Percentiles rank a stretch among this genome's conserved stretches.
These are phyloP conservation scores for Limnephilus rhombicus DNA, from an alignment of 2,888 invertebrate genomes.

Conservation along the genomic window DNA sequence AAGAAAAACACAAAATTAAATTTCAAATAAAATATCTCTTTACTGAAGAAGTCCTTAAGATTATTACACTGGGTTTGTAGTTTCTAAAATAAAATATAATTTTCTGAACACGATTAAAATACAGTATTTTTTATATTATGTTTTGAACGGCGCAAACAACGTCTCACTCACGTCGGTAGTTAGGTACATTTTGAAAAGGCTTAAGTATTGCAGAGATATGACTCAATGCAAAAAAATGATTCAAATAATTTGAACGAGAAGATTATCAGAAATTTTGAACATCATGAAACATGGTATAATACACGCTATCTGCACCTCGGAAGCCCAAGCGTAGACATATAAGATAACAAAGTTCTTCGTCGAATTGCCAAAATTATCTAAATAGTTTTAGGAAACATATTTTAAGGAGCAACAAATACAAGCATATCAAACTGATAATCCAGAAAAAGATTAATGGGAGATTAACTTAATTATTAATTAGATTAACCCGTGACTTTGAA, in stretches of 20 bases:
- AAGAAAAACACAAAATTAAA: neutral
- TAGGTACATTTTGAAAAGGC: slow-evolving; percentile 1
- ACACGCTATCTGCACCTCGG: too few relatives aligned
- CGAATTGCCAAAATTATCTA: too few relatives aligned
- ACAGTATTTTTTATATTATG: neutral
- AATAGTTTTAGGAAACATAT: too few relatives aligned
- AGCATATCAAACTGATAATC: too few relatives aligned
- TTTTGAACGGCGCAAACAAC: neutral
- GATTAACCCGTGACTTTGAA: too few relatives aligned
- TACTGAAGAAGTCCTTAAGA: neutral
- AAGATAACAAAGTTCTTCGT: too few relatives aligned
- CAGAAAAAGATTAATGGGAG: too few relatives aligned
- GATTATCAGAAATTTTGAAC: neutral
- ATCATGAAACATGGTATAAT: neutral
- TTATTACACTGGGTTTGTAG: neutral
- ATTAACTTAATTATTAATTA: too few relatives aligned
- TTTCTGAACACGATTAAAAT: neutral
- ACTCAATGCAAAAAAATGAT: neutral
- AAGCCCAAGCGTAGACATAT: neutral
- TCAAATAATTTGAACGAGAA: neutral
- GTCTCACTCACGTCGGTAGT: neutral
- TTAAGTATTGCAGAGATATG: neutral
- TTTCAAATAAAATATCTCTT: neutral
- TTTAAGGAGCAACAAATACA: too few relatives aligned
- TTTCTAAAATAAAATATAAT: neutral